Percentiles rank a stretch among this genome's conserved stretches.
These are phyloP conservation scores for Heliconius hewitsoni DNA, from an alignment of 1,140 invertebrate genomes.

Conservation along the genomic window DNA sequence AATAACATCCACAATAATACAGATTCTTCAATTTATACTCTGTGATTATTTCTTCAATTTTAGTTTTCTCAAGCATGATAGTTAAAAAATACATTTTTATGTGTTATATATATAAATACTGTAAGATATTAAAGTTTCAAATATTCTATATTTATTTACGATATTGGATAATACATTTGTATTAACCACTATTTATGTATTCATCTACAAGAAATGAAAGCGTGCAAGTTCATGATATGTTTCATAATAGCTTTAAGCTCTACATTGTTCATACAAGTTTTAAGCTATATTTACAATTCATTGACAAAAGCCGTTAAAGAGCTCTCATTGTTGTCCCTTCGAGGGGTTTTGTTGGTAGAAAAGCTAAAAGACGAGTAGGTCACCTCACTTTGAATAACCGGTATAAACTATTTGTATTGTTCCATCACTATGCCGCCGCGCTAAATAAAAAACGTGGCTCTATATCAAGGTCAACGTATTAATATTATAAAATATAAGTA, in stretches of 20 bases:
- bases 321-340: slow-evolving; percentile 13
- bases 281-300: slow-evolving; percentile 5
- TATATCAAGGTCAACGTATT: neutral
- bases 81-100: too few species aligned
- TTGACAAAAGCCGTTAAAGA: slow-evolving; percentile 13
- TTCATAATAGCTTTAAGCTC: slow-evolving; percentile 5
- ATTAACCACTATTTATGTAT: neutral
- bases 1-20: slow-evolving; percentile 21
- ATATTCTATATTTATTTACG: too few species aligned
- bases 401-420: slow-evolving; percentile 18
- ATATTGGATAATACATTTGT: neutral
- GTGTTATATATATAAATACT: neutral
- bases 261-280: neutral
- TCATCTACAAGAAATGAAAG: neutral
- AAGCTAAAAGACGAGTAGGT: slow-evolving; percentile 8
- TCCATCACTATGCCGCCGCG: neutral
- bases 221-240: neutral
- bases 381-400: slow-evolving; percentile 19
- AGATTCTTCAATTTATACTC: slow-evolving; percentile 8
- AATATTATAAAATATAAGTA: neutral
- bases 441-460: neutral
- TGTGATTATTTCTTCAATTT: slow-evolving; percentile 22
- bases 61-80: neutral
- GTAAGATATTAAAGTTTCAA: neutral
- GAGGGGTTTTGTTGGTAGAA: slow-evolving; percentile 17